Conservation (phyloP, 2,797 vertebrate genomes). For the Eptatretus atami region DNA sequence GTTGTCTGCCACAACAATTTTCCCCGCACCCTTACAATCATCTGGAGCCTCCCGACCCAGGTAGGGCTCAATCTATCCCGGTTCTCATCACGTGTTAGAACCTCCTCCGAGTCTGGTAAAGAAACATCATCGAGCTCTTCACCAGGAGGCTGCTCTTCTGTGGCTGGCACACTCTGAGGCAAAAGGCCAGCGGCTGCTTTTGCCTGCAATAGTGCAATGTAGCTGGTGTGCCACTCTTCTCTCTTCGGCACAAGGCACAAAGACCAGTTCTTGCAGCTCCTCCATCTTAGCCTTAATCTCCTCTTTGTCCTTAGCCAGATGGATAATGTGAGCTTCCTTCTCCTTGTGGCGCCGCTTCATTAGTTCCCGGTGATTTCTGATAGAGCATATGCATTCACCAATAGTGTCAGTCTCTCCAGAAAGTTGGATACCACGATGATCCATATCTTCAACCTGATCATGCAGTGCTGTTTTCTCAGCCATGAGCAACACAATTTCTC, state of each 20-base stretch:
- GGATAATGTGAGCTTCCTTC: conserved; percentile 73
- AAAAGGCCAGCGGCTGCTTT: conserved; percentile 11
- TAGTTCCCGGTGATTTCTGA: conserved; percentile 64
- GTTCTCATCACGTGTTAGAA: too few species aligned
- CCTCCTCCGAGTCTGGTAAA: too few species aligned
- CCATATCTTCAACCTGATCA: conserved; percentile 56
- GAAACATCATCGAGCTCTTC: too few species aligned
- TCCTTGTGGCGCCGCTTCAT: conserved; percentile 62
- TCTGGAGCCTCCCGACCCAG: too few species aligned
- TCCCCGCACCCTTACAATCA: too few species aligned
- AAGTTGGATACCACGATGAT: conserved; percentile 75
- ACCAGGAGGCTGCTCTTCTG: conserved; percentile 18
- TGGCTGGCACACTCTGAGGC: conserved; percentile 16
- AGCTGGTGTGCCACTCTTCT: conserved; percentile 51
- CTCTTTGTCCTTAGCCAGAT: conserved; percentile 44
- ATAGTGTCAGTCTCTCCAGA: conserved; percentile 90
- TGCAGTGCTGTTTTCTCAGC: conserved; percentile 54
- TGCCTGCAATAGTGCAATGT: conserved; percentile 8
- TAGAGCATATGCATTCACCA: conserved; percentile 77
- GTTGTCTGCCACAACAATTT: too few species aligned
- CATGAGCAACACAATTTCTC: conserved; percentile 23
- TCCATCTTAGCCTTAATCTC: conserved; percentile 34
- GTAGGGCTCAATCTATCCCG: too few species aligned
- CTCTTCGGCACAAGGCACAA: conserved; percentile 50
- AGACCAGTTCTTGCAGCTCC: conserved; percentile 61